Evolutionary conservation across 2,888 invertebrate genomes (phyloP), one percentile per base, ranked within the genome.

Genomic region (Lepetodrilus schrolli): DNA sequence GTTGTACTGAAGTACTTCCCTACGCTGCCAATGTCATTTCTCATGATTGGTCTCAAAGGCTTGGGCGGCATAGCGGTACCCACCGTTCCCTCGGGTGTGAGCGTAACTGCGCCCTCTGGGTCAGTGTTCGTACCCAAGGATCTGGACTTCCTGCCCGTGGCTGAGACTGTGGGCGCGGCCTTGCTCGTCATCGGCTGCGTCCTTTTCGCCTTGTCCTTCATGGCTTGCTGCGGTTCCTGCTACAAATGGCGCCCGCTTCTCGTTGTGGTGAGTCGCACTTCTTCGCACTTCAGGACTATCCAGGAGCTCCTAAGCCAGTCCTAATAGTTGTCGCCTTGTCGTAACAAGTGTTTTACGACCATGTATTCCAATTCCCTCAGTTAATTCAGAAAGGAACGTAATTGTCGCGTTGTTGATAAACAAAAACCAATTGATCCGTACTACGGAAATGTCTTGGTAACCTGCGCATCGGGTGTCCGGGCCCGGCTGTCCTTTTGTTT

Each of bases 221-320:
- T 98, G 84, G 98, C 97, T 77, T 98, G 97, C 92, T 98, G 97
- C 86, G 98, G 98, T 34, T 97, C 98, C 0, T 78, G 76, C 47
- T 78, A 74, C 26, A 36, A 49, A 17, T 74, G 75, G 49, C 66
- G 74, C 10, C 71, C 66, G 38, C 72, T 80, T 37, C 74, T 80
- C 30, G 49, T 78, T 20, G 43, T 73, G 43, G 80, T 80, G 51
- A 69, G 80, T 30, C 1, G 1, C 34, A 17, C 0, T n/a, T n/a
- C n/a, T n/a, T n/a, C n/a, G n/a, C n/a, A n/a, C n/a, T n/a, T n/a
- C n/a, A n/a, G n/a, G n/a, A n/a, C n/a, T n/a, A n/a, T n/a, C n/a
- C n/a, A n/a, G n/a, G n/a, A n/a, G n/a, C n/a, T n/a, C n/a, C n/a
- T n/a, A n/a, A n/a, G n/a, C n/a, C n/a, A n/a, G n/a, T n/a, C n/a